Conservation (phyloP, 2,797 vertebrate genomes). For the Anabacerthia variegaticeps region DNA sequence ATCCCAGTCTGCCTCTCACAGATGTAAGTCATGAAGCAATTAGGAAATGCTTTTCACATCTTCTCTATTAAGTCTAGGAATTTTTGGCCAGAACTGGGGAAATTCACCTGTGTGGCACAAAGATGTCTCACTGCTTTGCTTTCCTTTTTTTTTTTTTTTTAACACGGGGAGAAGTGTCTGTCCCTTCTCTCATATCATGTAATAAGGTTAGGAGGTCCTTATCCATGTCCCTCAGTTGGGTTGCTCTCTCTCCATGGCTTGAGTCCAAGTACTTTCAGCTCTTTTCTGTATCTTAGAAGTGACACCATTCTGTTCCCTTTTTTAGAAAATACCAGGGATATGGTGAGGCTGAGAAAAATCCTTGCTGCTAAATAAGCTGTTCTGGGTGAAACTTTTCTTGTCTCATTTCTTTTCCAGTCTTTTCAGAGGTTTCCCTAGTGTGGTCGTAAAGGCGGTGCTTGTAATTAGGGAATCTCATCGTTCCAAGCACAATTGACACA, state of each 20-base stretch:
- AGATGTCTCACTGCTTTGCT: background rate
- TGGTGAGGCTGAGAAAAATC: background rate
- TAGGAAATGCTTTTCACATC: background rate
- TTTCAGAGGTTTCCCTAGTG: slow-evolving; percentile 6
- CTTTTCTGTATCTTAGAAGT: background rate
- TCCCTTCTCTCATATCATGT: background rate
- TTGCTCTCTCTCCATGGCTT: background rate
- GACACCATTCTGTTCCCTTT: slow-evolving; percentile 19
- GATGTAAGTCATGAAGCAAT: background rate
- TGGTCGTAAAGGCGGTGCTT: background rate
- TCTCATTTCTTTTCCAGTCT: background rate
- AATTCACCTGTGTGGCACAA: background rate
- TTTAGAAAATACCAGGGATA: slow-evolving; percentile 20
- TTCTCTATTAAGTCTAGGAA: background rate
- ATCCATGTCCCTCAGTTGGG: background rate
- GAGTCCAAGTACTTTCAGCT: slow-evolving; percentile 29
- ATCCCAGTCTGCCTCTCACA: background rate
- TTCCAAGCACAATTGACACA: slow-evolving; percentile 2
- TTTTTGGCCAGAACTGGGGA: background rate
- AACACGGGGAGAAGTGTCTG: background rate
- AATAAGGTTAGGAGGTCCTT: background rate
- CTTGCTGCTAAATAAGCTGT: background rate
- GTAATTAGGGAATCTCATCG: slow-evolving; percentile 1
- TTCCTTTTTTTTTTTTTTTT: background rate
- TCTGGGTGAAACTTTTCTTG: background rate